Base-by-base conservation (phyloP, 2,888 invertebrate genomes). In the Lochmaea crataegi region DNA sequence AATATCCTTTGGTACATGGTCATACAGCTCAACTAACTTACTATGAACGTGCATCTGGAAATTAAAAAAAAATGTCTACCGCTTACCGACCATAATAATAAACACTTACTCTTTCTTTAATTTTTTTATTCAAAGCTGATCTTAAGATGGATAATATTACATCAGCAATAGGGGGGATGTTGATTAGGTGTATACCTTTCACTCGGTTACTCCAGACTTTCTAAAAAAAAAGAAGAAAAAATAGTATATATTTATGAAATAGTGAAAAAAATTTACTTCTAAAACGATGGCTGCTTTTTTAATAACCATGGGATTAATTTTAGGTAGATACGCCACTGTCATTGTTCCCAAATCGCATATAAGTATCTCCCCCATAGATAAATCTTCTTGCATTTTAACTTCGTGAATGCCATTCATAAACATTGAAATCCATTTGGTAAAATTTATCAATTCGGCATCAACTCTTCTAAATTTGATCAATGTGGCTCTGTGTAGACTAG, bases 361-460 rank as follows among this genome's bases (percentile, higher is more conserved):
- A 2, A 42, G 32, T 38, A 70, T 14, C 14, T 66, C 70, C 2
- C 73, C 70, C 56, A 66, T 42, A 45, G 38, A 42, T 7, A 61
- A 51, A 22, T 73, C 73, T 48, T 73, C 73, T 3, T 66, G 45
- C 48, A 73, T 41, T 57, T 70, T 65, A 3, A 73, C 42, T 57
- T 73, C 73, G 51, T 38, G 42, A 22, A 73, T 38, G 42, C n/a
- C 22, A 53, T 18, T 70, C 53, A 16, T 57, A 41, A 14, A 56
- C 2, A 56, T 56, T 38, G 22, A 73, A 71, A 48, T n/a, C 48
- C 48, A 48, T 48, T 48, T 48, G 4, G 48, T 48, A n/a, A 48
- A 48, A 48, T n/a, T 48, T 0, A 48, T 48, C 6, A 48, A 6
- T 48, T 48, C 48, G 7, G 41, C 14, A 9, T 63, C 56, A 11